Percentiles rank a stretch among this genome's conserved stretches.
These are phyloP conservation scores for Dendrolimus kikuchii DNA, from an alignment of 1,140 invertebrate species.

Conservation along the genomic window DNA sequence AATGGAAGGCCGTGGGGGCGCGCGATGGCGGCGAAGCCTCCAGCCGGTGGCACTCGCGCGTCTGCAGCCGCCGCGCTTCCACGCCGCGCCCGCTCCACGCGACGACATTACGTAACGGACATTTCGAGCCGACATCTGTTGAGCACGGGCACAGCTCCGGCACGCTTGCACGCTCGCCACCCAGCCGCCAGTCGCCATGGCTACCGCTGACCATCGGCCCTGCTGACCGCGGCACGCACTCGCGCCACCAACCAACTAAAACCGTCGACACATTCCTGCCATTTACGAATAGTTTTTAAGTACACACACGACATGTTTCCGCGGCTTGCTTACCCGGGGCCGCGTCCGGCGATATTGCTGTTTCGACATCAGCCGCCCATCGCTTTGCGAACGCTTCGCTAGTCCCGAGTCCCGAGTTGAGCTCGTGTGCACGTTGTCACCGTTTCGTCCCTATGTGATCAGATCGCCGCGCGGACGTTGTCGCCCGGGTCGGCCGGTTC, in stretches of 20 bases:
- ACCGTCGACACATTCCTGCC: slow-evolving; percentile 53
- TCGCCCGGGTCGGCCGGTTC: slow-evolving; percentile 29
- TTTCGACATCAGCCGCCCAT: slow-evolving; percentile 11
- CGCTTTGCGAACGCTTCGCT: slow-evolving; percentile 17
- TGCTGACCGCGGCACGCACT: slow-evolving; percentile 40
- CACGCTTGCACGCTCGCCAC: slow-evolving; percentile 58
- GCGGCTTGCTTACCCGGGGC: not conserved
- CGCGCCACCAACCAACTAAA: slow-evolving; percentile 21
- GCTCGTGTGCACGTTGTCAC: slow-evolving; percentile 4
- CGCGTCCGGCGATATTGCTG: slow-evolving; percentile 13
- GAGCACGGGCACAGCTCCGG: slow-evolving; percentile 38
- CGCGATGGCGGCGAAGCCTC: slow-evolving; percentile 39
- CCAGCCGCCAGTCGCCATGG: slow-evolving; percentile 36
- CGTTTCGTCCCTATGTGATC: slow-evolving; percentile 10
- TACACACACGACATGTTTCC: slow-evolving; percentile 7
- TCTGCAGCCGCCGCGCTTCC: slow-evolving; percentile 35
- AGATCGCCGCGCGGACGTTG: slow-evolving; percentile 6
- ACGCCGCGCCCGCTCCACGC: slow-evolving; percentile 45
- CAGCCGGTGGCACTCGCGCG: slow-evolving; percentile 49
- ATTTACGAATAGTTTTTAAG: slow-evolving; percentile 31
- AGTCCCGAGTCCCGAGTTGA: not conserved
- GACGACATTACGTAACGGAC: slow-evolving; percentile 53
- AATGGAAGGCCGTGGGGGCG: slow-evolving; percentile 15
- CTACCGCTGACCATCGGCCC: slow-evolving; percentile 23
- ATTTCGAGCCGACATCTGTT: slow-evolving; percentile 57